Conservation (phyloP, 2,113 vertebrate genomes). For the Pampusana beccarii region DNA sequence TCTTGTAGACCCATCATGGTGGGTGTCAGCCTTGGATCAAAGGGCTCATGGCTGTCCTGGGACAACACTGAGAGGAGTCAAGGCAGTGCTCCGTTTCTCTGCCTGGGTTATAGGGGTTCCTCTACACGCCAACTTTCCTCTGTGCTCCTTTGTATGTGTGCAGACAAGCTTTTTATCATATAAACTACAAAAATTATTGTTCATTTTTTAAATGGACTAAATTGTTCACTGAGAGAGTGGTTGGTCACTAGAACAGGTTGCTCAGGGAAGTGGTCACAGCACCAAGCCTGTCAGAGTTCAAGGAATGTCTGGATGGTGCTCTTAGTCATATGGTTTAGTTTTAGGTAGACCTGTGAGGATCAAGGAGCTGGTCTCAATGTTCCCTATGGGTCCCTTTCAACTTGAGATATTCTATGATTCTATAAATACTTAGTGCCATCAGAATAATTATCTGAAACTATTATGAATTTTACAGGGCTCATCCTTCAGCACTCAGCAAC, state of each 20-base stretch:
- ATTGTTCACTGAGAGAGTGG: background rate
- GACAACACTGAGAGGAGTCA: rapidly evolving
- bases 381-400: too few relatives aligned
- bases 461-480: slow-evolving; percentile 80
- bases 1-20: background rate
- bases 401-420: background rate
- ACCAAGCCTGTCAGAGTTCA: too few relatives aligned
- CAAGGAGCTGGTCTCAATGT: too few relatives aligned
- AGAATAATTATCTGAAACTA: background rate
- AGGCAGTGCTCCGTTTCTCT: background rate
- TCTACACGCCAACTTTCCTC: background rate
- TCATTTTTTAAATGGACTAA: background rate
- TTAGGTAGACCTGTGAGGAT: too few relatives aligned
- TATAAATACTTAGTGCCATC: background rate
- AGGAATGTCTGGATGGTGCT: too few relatives aligned
- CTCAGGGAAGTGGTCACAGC: background rate
- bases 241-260: background rate
- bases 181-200: background rate
- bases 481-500: slow-evolving; percentile 75
- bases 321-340: too few relatives aligned
- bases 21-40: background rate
- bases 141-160: background rate
- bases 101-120: background rate
- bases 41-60: background rate
- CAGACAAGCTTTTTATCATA: background rate